Evolutionary conservation across 64 coral and sea anemone species (phyloP), one percentile per base, ranked within the genome.

Genomic region (Porites lutea): DNA sequence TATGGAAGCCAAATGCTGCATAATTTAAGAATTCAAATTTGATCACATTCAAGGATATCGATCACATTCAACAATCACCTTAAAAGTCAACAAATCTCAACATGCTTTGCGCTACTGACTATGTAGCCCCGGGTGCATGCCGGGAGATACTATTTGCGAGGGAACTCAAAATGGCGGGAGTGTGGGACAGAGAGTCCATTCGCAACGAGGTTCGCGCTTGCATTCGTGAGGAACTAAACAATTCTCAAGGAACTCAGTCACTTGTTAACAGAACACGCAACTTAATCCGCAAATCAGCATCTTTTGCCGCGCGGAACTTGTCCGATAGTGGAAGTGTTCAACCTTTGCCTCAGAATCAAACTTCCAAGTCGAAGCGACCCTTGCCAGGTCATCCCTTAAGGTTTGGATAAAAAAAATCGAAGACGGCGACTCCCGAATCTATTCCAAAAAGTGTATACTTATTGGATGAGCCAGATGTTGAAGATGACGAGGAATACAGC

Each of bases 371-470:
- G 52, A 89, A 89, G 64, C 48, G 72, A 77, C 73, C 71, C 72
- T 73, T 88, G 72, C 86, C 50, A 43, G 71, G 71, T 57, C 86
- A 88, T 75, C 13, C 86, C n/a, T 88, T 74, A 51, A 88, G 86
- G 71, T 88, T 88, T 91, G 27, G 58, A 16, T 82, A 0, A 91
- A 91, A 78, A 81, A 48, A 91, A 67, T 55, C 53, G 13, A 82
- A 91, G 78, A 55, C 11, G 68, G 69, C 82, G 67, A 91, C 66
- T 47, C 23, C 8, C 59, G 79, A 82, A 53, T 60, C 79, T 6
- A 89, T 89, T 62, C 87, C 87, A 89, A 77, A 89, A 55, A 89
- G 87, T 89, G 87, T 89, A 23, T 80, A 90, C 59, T 62, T 89
- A 51, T 78, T 89, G 72, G 74, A 89, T 4, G 59, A 89, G 74